Evolutionary conservation across 1,140 invertebrate species (phyloP).

Genomic region (Apocrypta bakeri): DNA sequence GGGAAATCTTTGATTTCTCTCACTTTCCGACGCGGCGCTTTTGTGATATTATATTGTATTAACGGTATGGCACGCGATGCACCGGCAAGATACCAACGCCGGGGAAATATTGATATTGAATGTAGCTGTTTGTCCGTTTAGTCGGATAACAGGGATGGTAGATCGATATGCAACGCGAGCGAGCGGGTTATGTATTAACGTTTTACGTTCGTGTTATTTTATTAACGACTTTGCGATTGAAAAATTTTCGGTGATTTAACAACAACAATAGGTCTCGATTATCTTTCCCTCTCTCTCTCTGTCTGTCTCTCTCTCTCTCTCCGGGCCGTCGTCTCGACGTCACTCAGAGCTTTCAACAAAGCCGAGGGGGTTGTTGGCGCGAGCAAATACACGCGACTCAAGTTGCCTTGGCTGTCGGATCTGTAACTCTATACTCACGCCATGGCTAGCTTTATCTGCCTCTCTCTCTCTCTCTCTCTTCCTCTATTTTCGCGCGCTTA

Average conservation of each 20-base stretch:
- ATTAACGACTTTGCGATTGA: not conserved
- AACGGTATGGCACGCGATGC: constrained; percentile 17
- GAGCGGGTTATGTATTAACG: not conserved
- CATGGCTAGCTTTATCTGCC: not conserved
- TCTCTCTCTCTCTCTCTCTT: not conserved
- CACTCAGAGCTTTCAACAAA: not conserved
- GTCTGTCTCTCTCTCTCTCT: not conserved
- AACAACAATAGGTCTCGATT: not conserved
- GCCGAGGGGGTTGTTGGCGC: not conserved
- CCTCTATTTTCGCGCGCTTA: constrained; percentile 1
- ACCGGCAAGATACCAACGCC: not conserved
- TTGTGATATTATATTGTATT: constrained; percentile 53
- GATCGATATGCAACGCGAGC: not conserved
- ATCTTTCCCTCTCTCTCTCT: not conserved
- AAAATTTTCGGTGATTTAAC: constrained; percentile 5
- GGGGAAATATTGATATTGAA: constrained; percentile 27
- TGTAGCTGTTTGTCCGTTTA: constrained; percentile 14
- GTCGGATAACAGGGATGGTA: not conserved
- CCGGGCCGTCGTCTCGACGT: not conserved
- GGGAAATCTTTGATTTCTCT: constrained; percentile 30
- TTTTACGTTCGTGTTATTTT: not conserved
- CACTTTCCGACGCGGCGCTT: constrained; percentile 36
- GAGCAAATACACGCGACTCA: not conserved
- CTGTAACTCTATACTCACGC: not conserved
- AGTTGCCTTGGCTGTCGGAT: constrained; percentile 1